Evolutionary conservation across 2,888 invertebrate species (phyloP), one percentile per base, ranked within the genome.

Genomic region (Drosophila limbata): DNA sequence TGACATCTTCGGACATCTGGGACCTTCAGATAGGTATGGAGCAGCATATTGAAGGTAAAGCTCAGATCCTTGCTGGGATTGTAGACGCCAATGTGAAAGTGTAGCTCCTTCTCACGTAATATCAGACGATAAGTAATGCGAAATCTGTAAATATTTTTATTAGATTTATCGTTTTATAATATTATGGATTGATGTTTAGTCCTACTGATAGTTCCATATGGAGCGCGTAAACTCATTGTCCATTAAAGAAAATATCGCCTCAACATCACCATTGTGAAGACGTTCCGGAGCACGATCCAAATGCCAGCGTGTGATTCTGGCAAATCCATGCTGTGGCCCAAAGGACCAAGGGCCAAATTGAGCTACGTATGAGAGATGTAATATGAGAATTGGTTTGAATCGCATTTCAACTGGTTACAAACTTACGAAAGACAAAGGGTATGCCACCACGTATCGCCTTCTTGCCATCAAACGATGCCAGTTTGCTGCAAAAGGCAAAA

Each of bases 351-450:
- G 95, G 63, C 98, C 98, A 93, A 98, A 98, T 94, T 98, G 97
- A 86, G 98, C 98, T 98, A 60, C 15, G 69, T 42, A 15, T n/a
- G 19, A 4, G n/a, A 17, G 39, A 42, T 13, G 17, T 4, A 3
- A 4, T 19, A 19, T 57, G 6, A 40, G 35, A 19, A 21, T 47
- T 11, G 1, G 13, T 39, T 42, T n/a, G 1, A 13, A 19, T 19
- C 40, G 3, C 13, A 25, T 55, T 15, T n/a, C 6, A 11, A 6
- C 17, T 17, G 6, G 0, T 1, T 9, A 17, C 3, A 42, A 53
- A 96, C 98, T 97, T 95, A 98, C 98, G 98, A 93, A 98, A 98
- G 78, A 98, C 97, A 93, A 98, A 96, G 73, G 98, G 98, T 93
- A 98, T 98, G 90, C 98, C 98, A 90, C 98, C 98, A 91, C 98